phyloP scores from a whole-genome alignment of 2,888 invertebrate genomes.

The Melieria picta region DNA sequence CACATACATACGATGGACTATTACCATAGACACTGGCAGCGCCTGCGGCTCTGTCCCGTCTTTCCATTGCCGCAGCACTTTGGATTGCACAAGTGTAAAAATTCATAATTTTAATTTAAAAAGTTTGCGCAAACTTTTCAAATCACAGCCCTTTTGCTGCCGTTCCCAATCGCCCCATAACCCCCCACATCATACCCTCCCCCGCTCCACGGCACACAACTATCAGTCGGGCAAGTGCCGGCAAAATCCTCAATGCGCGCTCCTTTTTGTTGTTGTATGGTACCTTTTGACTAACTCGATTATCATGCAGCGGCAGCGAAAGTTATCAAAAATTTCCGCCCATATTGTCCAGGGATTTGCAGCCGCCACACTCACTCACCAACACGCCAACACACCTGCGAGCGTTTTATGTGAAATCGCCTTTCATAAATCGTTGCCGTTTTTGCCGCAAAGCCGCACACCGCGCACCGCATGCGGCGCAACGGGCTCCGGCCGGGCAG shows the following conservation, averaged over 20 bases:
- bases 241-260: constrained; percentile 13
- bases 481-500: neutral
- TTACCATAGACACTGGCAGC: too few relatives aligned
- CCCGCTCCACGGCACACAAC: neutral
- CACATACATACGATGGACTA: too few relatives aligned
- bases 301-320: constrained; percentile 35
- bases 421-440: too few relatives aligned
- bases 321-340: too few relatives aligned
- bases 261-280: constrained; percentile 1
- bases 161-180: neutral
- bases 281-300: constrained; percentile 30
- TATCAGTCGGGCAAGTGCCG: neutral
- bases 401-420: too few relatives aligned
- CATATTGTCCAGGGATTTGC: too few relatives aligned
- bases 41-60: too few relatives aligned
- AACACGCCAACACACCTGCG: too few relatives aligned
- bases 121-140: constrained; percentile 39
- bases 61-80: constrained; percentile 11
- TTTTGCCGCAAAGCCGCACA: too few relatives aligned
- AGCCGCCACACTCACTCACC: too few relatives aligned
- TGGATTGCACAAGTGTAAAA: constrained; percentile 42
- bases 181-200: neutral
- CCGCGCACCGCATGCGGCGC: too few relatives aligned
- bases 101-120: constrained; percentile 51
- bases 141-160: constrained; percentile 5